phyloP scores from a whole-genome alignment of 2,797 vertebrate genomes.

The Pseudotriccus pelzelni region DNA sequence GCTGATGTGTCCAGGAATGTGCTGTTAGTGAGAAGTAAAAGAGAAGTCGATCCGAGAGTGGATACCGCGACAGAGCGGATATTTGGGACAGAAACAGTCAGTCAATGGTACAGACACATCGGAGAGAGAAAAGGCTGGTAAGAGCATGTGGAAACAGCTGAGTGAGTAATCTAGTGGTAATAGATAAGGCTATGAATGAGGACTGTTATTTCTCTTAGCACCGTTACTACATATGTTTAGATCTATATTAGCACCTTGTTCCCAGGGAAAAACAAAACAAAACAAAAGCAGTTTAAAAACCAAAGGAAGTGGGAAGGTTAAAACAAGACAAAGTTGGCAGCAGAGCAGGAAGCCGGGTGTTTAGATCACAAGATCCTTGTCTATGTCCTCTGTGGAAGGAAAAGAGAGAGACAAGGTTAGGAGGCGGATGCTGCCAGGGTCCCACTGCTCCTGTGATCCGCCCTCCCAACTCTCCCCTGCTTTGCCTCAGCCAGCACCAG shows the following conservation, averaged over 20 bases:
- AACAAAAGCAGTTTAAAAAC: slow-evolving; percentile 74
- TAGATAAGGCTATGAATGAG: slow-evolving; percentile 46
- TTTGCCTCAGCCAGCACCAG: background rate
- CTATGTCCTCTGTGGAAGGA: slow-evolving; percentile 92
- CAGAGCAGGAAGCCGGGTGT: slow-evolving; percentile 37
- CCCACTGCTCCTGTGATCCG: background rate
- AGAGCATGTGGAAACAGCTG: background rate
- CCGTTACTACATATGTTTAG: slow-evolving; percentile 86
- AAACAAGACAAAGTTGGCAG: slow-evolving; percentile 76
- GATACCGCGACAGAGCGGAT: background rate
- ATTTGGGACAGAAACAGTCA: slow-evolving; percentile 3
- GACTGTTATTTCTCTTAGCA: slow-evolving; percentile 84
- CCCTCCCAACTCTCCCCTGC: background rate
- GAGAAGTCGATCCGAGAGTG: background rate
- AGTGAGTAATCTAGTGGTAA: slow-evolving; percentile 59
- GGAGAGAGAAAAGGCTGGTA: background rate
- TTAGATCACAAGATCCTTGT: slow-evolving; percentile 96
- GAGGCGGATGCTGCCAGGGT: background rate
- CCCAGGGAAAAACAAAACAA: slow-evolving; percentile 75
- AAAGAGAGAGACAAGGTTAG: slow-evolving; percentile 45
- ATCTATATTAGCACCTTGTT: slow-evolving; percentile 92
- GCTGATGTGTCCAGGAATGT: background rate
- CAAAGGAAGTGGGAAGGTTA: slow-evolving; percentile 66
- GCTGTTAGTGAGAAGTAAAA: slow-evolving; percentile 6
- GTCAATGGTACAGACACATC: background rate